Base-by-base conservation (phyloP, 2,888 invertebrate species). In the Exocentrus adspersus region DNA sequence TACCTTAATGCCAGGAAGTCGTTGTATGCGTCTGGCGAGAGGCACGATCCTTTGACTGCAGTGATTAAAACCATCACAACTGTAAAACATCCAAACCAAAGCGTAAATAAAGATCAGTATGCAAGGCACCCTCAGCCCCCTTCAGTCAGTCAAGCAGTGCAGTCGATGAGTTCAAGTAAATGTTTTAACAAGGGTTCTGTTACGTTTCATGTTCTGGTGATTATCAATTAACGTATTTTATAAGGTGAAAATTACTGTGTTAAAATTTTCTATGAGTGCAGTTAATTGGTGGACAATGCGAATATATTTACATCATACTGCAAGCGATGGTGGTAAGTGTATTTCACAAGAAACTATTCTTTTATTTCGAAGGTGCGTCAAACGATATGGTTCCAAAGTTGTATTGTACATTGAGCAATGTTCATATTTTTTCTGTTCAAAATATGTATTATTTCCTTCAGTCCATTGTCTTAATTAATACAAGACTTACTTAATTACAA, bases 1-100 rank as follows among this genome's bases (percentile, higher is more conserved):
- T 16, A 43, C 43, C 24, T 43, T 54, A 54, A 54, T 43, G 43
- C 43, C 54, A 54, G 54, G 54, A 54, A 54, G 54, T 54, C 42
- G 14, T 28, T 54, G 54, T 43, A 54, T 43, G 43, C 16, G 12
- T 14, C 4, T 10, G 19, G 46, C 14, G 17, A 37, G 24, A 24
- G 43, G 28, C 54, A 54, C 43, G 54, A 37, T 54, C 43, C 28
- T 53, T 43, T 43, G 54, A 54, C 24, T 16, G 21, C 53, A 9
- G 14, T 42, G 53, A 54, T 16, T 54, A 16, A 54, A 54, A 54
- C 42, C 52, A 42, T 19, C 21, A 43, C n/a, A 24, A 9, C 54
- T 54, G 24, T 43, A 24, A 28, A 14, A 41, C 54, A 43, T 10
- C 42, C 3, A n/a, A 43, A 43, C 24, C 3, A n/a, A 43, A 43